These are phyloP conservation scores for Heteractis magnifica DNA, from an alignment of 92 coral and sea anemone species.

Conservation along the genomic window DNA sequence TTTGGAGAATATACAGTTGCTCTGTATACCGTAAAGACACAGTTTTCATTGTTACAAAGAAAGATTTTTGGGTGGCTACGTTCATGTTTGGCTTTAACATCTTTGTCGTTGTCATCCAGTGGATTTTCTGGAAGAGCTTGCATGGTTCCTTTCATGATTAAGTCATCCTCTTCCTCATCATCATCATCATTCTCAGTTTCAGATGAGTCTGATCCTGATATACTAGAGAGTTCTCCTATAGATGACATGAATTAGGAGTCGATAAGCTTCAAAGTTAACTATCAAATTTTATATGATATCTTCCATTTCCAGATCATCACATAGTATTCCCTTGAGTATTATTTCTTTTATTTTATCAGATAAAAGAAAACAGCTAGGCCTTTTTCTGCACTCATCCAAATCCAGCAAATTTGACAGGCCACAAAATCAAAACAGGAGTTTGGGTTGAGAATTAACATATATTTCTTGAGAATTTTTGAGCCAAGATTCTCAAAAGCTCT, in stretches of 20 bases:
- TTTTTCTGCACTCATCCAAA: too few species aligned
- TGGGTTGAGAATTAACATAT: too few species aligned
- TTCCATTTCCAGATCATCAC: too few species aligned
- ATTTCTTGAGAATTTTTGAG: too few species aligned
- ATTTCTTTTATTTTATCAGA: too few species aligned
- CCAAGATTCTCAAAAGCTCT: too few species aligned
- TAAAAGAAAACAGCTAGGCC: too few species aligned
- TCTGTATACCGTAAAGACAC: slow-evolving; percentile 71
- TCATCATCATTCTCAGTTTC: slow-evolving; percentile 36
- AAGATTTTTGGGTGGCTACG: slow-evolving; percentile 75
- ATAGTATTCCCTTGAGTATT: too few species aligned
- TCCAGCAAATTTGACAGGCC: not conserved
- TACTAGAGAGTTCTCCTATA: slow-evolving; percentile 90
- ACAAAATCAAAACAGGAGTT: not conserved
- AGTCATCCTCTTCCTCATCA: slow-evolving; percentile 48
- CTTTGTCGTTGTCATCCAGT: slow-evolving; percentile 1
- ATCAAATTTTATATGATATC: too few species aligned
- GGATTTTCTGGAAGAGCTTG: not conserved
- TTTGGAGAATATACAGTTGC: slow-evolving; percentile 64
- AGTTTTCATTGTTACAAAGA: slow-evolving; percentile 62
- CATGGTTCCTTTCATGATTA: slow-evolving; percentile 47
- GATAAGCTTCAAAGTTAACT: too few species aligned
- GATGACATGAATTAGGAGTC: not conserved
- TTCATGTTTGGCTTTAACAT: slow-evolving; percentile 7
- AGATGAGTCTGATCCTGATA: slow-evolving; percentile 89